A percentile compares a stretch with the other conserved stretches of the same genome.
These are phyloP conservation scores for Lithophane semibrunnea DNA, from an alignment of 2,888 invertebrate species.

Conservation along the genomic window DNA sequence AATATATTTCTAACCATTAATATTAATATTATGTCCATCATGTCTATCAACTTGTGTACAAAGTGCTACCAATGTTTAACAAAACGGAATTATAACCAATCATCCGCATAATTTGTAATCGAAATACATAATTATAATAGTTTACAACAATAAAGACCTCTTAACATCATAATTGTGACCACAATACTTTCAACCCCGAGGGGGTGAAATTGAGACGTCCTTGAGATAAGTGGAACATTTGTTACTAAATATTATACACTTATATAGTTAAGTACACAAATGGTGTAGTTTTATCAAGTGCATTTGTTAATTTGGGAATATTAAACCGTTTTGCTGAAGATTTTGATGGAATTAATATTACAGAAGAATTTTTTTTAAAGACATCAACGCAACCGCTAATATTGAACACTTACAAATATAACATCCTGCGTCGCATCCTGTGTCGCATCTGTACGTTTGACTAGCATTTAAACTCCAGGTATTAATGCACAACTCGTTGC, in stretches of 20 bases:
- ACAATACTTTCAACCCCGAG: constrained; percentile 47
- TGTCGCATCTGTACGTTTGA: background rate
- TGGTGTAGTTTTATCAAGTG: constrained; percentile 38
- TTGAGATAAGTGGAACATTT: constrained; percentile 57
- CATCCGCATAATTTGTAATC: constrained; percentile 19
- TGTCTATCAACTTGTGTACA: background rate
- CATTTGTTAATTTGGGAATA: constrained; percentile 34
- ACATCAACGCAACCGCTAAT: background rate
- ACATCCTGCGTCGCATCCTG: background rate
- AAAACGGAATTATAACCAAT: background rate
- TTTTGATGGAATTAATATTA: background rate
- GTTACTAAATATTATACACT: constrained; percentile 55
- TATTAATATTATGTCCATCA: background rate
- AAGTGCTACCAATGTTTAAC: too few relatives aligned
- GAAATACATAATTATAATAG: constrained; percentile 13
- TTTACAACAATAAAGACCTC: constrained; percentile 26
- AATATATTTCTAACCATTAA: background rate
- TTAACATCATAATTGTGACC: constrained; percentile 30
- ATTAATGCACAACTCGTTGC: too few relatives aligned
- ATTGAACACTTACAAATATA: background rate
- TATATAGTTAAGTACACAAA: constrained; percentile 30
- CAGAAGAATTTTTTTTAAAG: background rate
- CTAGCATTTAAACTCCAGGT: background rate
- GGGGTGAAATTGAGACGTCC: constrained; percentile 53
- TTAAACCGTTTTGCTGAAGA: background rate